phyloP scores from a whole-genome alignment of 35 echinoderm and acorn worm genomes.

The Hemicentrotus pulcherrimus region DNA sequence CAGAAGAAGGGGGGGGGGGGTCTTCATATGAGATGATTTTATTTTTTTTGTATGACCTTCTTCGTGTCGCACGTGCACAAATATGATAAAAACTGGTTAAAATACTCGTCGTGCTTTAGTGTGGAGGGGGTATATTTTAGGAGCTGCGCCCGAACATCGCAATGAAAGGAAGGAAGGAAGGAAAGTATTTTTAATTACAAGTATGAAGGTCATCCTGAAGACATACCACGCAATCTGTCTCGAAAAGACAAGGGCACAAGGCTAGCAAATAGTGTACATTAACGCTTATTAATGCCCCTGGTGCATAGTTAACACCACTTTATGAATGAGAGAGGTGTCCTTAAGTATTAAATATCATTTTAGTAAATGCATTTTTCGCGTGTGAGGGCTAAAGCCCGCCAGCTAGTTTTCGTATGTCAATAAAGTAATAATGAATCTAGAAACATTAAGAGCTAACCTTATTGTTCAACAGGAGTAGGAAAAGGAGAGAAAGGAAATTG shows the following conservation, averaged over 20 bases:
- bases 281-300: background rate
- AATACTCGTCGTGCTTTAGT: no score
- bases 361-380: background rate
- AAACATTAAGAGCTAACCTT: background rate
- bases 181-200: no score
- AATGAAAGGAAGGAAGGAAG: background rate
- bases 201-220: background rate
- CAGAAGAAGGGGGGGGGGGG: background rate
- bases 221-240: background rate
- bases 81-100: no score
- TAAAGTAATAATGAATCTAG: background rate
- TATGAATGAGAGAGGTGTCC: background rate
- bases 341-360: conserved; percentile 8
- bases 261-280: background rate
- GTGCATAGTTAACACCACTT: background rate
- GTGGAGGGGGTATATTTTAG: background rate
- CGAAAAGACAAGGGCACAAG: background rate
- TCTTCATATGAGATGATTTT: no score
- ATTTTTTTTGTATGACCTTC: no score
- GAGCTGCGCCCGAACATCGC: background rate
- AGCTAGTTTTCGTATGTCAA: background rate
- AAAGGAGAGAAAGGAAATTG: background rate
- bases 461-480: background rate
- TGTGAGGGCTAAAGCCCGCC: background rate
- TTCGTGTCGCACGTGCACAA: no score